Percentiles rank a stretch among this genome's conserved stretches.
Evolutionary conservation across 2,113 vertebrate genomes (phyloP).

Genomic region (Spea bombifrons): DNA sequence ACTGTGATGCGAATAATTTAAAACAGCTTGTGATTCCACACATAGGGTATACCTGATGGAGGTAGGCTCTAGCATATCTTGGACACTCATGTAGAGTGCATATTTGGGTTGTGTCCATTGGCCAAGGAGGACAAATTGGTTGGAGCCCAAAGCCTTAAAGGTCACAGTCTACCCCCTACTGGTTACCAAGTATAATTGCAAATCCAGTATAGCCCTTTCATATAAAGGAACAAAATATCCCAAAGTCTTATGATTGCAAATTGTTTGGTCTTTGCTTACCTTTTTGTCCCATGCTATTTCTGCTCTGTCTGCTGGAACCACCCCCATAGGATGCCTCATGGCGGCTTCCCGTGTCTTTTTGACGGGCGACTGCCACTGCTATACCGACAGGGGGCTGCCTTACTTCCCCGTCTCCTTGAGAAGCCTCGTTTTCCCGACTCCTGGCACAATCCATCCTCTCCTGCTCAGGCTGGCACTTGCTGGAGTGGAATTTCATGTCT

Average conservation of each 20-base stretch:
- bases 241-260: conserved; percentile 6
- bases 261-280: conserved; percentile 58
- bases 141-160: no score
- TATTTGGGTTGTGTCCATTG: no score
- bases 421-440: conserved; percentile 74
- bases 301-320: conserved; percentile 70
- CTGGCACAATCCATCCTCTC: conserved; percentile 85
- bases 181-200: no score
- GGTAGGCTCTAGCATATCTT: no score
- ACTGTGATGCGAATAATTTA: no score
- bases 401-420: conserved; percentile 80
- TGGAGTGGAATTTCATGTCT: conserved; percentile 69
- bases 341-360: conserved; percentile 81
- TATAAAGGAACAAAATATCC: not conserved
- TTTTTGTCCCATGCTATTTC: conserved; percentile 74
- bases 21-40: no score
- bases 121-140: no score
- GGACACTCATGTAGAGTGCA: no score
- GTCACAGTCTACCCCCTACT: no score
- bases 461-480: conserved; percentile 72
- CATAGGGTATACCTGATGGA: no score
- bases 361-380: conserved; percentile 86
- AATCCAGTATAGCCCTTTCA: no score
- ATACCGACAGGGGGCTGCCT: conserved; percentile 93
- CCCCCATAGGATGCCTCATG: conserved; percentile 65